These are phyloP conservation scores for Podabrus alpinus DNA, from an alignment of 2,888 invertebrate genomes.

Conservation along the genomic window DNA sequence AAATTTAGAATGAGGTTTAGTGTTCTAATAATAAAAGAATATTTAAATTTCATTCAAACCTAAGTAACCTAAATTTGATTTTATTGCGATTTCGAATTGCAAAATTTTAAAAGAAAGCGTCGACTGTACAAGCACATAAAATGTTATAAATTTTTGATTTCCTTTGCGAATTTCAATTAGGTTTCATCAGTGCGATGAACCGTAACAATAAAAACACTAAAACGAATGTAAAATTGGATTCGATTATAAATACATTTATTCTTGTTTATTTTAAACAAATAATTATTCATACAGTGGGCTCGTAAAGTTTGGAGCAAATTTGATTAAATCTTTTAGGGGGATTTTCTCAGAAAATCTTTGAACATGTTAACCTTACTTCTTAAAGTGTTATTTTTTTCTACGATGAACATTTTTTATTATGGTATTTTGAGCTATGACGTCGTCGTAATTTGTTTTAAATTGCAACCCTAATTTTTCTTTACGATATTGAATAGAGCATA, in stretches of 20 bases:
- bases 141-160: constrained; percentile 2
- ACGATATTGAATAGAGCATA: too few relatives aligned
- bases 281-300: too few relatives aligned
- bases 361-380: too few relatives aligned
- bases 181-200: background rate
- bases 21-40: background rate
- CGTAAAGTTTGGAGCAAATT: too few relatives aligned
- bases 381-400: too few relatives aligned
- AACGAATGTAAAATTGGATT: background rate
- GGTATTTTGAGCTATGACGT: too few relatives aligned
- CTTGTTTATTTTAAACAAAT: background rate
- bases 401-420: too few relatives aligned
- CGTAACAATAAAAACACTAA: background rate
- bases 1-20: background rate
- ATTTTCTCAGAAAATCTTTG: too few relatives aligned
- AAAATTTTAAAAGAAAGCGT: background rate
- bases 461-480: too few relatives aligned
- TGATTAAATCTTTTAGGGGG: too few relatives aligned
- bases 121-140: background rate
- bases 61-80: background rate
- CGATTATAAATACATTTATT: background rate
- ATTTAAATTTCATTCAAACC: constrained; percentile 8
- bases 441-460: too few relatives aligned
- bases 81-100: background rate
- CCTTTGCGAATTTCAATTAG: background rate